Evolutionary conservation across 2,888 invertebrate species (phyloP), one percentile per base, ranked within the genome.

Genomic region (Lithosia quadra): DNA sequence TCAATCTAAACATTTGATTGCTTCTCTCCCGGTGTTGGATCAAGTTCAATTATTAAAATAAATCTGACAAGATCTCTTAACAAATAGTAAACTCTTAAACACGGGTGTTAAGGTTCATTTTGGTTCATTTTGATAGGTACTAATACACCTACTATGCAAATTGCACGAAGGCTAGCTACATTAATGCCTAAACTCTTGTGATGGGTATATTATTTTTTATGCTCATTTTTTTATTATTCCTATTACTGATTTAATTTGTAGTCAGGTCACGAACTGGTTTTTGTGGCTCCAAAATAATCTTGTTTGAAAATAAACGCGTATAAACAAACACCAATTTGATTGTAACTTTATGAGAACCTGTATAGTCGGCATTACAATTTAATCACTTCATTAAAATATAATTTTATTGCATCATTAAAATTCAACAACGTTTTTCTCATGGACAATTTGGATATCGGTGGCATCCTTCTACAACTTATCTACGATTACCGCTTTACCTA

Each of bases 141-240:
- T n/a, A n/a, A n/a, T n/a, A n/a, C n/a, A n/a, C n/a, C n/a, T n/a
- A n/a, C n/a, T 76, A 76, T 78, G 83, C 73, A 82, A 83, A 82
- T 82, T 77, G 73, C 75, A 77, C 58, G 79, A 84, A 84, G 88
- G 83, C 77, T 86, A 64, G 73, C 33, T 33, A 33, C n/a, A 58
- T 34, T 34, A 33, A 58, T 58, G n/a, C 58, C 28, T 28, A 33
- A 58, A 28, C 58, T 28, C n/a, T 33, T 34, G 9, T n/a, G 28
- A n/a, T 58, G n/a, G 73, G 21, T 53, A 72, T 68, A 66, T 39
- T 58, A 75, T 68, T 63, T 72, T 73, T 76, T 79, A 34, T 74
- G 22, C 24, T 62, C 49, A 62, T 72, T 76, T 56, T 55, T 24
- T 72, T 79, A 75, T 75, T 75, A 22, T 60, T 79, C 43, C 43